phyloP scores from a whole-genome alignment of 2,113 vertebrate species.

The Zonotrichia leucophrys region DNA sequence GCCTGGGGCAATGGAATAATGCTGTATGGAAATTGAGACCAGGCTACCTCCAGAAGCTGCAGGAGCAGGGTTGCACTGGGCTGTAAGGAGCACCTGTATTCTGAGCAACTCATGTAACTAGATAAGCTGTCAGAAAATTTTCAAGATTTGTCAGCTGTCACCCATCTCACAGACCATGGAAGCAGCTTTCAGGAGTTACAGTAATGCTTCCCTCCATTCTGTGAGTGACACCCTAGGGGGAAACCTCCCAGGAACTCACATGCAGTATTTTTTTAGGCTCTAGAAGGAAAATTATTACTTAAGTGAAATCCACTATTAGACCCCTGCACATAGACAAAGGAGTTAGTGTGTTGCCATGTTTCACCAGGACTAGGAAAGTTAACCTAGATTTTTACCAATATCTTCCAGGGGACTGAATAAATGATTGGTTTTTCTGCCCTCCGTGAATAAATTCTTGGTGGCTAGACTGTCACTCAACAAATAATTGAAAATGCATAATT shows the following conservation, averaged over 20 bases:
- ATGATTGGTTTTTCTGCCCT: neutral
- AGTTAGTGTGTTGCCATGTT: neutral
- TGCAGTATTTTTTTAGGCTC: neutral
- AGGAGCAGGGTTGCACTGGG: neutral
- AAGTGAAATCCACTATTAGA: neutral
- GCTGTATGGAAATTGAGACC: neutral
- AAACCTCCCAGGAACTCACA: neutral
- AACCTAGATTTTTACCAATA: neutral
- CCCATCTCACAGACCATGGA: neutral
- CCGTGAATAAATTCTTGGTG: neutral
- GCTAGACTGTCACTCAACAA: neutral
- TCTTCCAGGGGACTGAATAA: neutral
- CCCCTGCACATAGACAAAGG: neutral
- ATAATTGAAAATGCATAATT: neutral
- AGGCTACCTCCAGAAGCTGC: neutral
- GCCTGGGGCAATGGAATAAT: neutral
- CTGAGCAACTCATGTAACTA: neutral
- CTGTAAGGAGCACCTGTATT: neutral
- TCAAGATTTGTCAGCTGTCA: neutral
- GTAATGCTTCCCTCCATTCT: neutral
- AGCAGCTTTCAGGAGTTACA: neutral
- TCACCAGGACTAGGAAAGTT: neutral
- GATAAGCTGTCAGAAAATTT: neutral
- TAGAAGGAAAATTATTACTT: neutral
- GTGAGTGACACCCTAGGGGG: neutral